Base-by-base conservation (phyloP, 1,140 invertebrate species). In the Campodea augens region DNA sequence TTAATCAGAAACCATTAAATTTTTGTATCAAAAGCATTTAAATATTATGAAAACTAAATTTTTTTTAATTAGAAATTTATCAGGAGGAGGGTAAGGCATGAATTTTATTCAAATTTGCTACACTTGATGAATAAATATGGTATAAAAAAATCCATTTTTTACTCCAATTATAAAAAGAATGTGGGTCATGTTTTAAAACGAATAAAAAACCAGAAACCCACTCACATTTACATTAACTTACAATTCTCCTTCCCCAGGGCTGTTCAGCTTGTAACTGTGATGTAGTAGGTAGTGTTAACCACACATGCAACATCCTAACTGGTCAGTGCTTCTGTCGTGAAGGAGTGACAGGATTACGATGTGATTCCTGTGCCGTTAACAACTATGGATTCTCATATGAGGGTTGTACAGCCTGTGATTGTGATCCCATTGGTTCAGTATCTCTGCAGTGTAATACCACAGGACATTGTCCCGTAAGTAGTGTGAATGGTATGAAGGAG, bases 311-410 rank as follows among this genome's bases (percentile, higher is more conserved):
- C 54, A 57, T 77, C 0, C 58, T 67, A 32, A 77, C 71, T n/a
- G 88, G 89, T 1, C 82, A 90, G 57, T 95, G 90, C 57, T 71
- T 75, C 48, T 93, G 90, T 60, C 74, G 79, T 54, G 72, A 75
- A 4, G 88, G 88, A 15, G 75, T 95, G 22, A 83, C 81, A 5
- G 89, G 87, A 61, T 60, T 70, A 49, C 71, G 75, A 38, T 96
- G 91, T 56, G 83, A 95, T 53, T 70, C 75, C 48, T 96, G 91
- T 57, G 71, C 75, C 46, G 68, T 77, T 0, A 77, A 81, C 59
- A 83, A 89, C 57, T 96, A 85, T 58, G 91, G 89, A 38, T 96
- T 93, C 62, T 82, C 87, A 13, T 48, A 60, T 2, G 78, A 87
- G 4, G 88, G 88, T 2, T 92, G 88, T 54, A 74, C 77, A 49